Conservation (phyloP, 2,113 vertebrate genomes). For the Athene cunicularia region DNA sequence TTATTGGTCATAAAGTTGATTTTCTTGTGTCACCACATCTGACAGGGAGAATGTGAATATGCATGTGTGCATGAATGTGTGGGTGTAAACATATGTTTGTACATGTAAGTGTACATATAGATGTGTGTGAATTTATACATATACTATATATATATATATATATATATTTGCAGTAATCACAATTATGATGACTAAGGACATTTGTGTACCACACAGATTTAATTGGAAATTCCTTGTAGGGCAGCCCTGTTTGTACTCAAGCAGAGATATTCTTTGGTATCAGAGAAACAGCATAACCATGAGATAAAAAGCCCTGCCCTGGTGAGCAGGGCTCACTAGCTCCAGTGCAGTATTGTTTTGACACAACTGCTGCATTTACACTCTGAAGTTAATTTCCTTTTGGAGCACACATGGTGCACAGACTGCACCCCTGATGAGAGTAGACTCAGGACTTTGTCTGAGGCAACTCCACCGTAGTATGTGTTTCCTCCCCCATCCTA, state of each 20-base stretch:
- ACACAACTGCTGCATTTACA: not conserved
- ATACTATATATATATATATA: not conserved
- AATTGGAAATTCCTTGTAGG: not conserved
- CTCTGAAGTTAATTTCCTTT: not conserved
- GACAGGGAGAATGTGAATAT: not conserved
- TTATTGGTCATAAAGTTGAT: not conserved
- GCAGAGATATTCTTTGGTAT: not conserved
- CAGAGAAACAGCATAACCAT: not conserved
- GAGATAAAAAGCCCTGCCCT: not conserved
- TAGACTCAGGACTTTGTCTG: not conserved
- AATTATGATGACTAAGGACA: not conserved
- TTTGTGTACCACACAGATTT: not conserved
- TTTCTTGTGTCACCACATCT: not conserved
- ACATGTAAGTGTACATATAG: not conserved
- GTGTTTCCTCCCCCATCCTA: not conserved
- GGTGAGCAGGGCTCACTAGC: not conserved
- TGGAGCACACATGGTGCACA: accelerated
- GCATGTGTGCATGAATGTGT: not conserved
- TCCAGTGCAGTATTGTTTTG: not conserved
- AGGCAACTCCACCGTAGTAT: not conserved
- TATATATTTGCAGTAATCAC: not conserved
- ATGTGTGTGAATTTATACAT: not conserved
- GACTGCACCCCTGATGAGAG: not conserved
- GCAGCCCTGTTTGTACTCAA: not conserved
- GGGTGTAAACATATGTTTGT: no score